Evolutionary conservation across 1,140 invertebrate genomes (phyloP).

Genomic region (Ceratosolen solmsi): DNA sequence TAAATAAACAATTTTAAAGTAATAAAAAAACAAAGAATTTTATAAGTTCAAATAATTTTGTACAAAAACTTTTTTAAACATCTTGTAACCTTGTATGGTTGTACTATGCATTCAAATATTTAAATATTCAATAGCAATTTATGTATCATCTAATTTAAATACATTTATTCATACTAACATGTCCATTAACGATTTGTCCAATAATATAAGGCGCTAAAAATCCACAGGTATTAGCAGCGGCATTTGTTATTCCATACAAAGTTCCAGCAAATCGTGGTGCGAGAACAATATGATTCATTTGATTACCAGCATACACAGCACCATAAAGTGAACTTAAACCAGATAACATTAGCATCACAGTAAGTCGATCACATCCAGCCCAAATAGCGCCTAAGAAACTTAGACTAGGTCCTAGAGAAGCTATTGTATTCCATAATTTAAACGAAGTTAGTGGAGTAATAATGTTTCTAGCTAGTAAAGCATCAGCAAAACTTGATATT

Average conservation of each 20-base stretch:
- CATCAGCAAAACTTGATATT: slow-evolving; percentile 82
- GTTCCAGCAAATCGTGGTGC: slow-evolving; percentile 89
- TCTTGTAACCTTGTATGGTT: too few species aligned
- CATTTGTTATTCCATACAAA: slow-evolving; percentile 92
- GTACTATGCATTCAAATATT: too few species aligned
- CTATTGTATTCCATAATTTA: slow-evolving; percentile 84
- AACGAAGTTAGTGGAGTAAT: slow-evolving; percentile 80
- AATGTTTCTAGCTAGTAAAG: slow-evolving; percentile 77
- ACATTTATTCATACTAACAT: slow-evolving; percentile 72
- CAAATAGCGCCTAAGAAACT: slow-evolving; percentile 84
- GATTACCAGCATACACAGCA: slow-evolving; percentile 84
- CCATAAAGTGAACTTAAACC: slow-evolving; percentile 82
- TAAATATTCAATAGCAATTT: too few species aligned
- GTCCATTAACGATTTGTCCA: slow-evolving; percentile 81
- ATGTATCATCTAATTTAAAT: too few species aligned
- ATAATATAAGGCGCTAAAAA: slow-evolving; percentile 89
- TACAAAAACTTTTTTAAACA: too few species aligned
- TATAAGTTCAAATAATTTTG: too few species aligned
- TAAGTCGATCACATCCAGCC: slow-evolving; percentile 82
- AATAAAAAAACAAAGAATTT: too few species aligned
- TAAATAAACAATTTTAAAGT: not conserved
- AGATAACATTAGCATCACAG: slow-evolving; percentile 81
- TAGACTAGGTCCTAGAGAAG: slow-evolving; percentile 81
- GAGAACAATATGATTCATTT: slow-evolving; percentile 91
- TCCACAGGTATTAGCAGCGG: slow-evolving; percentile 88